Evolutionary conservation across 2,113 vertebrate genomes (phyloP), one percentile per base, ranked within the genome.

Genomic region (Corythoichthys intestinalis): DNA sequence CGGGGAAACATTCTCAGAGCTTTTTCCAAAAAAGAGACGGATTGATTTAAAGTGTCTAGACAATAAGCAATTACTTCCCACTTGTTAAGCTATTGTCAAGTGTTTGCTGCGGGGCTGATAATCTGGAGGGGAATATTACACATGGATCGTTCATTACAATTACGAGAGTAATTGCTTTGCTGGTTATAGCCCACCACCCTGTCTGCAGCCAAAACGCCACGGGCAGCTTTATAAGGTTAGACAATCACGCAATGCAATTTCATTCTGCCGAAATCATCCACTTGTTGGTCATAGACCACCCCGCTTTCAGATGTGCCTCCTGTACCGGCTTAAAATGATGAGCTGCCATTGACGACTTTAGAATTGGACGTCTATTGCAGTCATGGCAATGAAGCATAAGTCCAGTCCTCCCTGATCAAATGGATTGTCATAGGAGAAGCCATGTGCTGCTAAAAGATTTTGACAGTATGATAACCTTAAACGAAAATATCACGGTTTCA

Each of bases 61-160:
- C 79, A 86, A 88, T 85, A 81, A 83, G 81, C 53, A 72, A 88
- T 90, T 87, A 90, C 88, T 90, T 89, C 88, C 80, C 80, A 84
- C 86, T 91, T 83, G 83, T 88, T 90, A 88, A 28, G 85, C 75
- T 84, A 81, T 79, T 52, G 74, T 86, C 82, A 84, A 87, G 85
- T 75, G 76, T 89, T 87, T 76, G 87, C 83, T 87, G 65, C 76
- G 59, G 89, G 84, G 73, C 74, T 41, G 84, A 89, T 87, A 73
- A 90, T 87, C 85, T 87, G 67, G 82, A 75, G 76, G 67, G 82
- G 81, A 89, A 88, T 84, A 86, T 88, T 89, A 92, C 83, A 88
- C 84, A 87, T 80, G 82, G 87, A 82, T 89, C 76, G 56, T 83
- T 86, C 75, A 84, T 87, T 87, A 85, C 87, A 85, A 86, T 87